Conservation (phyloP, 2,797 vertebrate genomes). For the Protonibea diacanthus region DNA sequence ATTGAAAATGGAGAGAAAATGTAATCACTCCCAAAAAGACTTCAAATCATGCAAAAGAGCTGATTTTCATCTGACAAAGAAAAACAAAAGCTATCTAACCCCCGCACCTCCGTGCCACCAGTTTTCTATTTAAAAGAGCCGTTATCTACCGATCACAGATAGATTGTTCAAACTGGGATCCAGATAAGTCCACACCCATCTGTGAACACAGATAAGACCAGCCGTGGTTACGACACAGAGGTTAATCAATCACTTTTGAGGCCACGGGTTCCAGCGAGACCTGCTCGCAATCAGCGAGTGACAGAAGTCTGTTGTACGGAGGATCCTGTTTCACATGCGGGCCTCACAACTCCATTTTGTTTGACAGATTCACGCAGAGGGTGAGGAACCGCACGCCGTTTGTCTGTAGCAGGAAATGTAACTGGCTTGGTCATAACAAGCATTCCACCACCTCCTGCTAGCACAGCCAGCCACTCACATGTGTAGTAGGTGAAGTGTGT, state of each 20-base stretch:
- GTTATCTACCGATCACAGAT: slow-evolving; percentile 24
- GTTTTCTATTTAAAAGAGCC: background rate
- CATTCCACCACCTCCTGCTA: slow-evolving; percentile 40
- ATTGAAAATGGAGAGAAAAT: slow-evolving; percentile 20
- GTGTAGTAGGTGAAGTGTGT: slow-evolving; percentile 2
- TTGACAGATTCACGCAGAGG: slow-evolving; percentile 63
- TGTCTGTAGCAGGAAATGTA: slow-evolving; percentile 77
- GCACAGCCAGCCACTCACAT: slow-evolving; percentile 23
- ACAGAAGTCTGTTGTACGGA: slow-evolving; percentile 31
- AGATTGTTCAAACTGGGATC: slow-evolving; percentile 48
- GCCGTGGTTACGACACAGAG: slow-evolving; percentile 44
- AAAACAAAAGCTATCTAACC: background rate
- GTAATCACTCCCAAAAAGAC: background rate
- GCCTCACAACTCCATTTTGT: slow-evolving; percentile 56
- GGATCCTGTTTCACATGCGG: slow-evolving; percentile 71
- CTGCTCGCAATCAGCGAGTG: slow-evolving; percentile 46
- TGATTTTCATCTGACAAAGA: slow-evolving; percentile 17
- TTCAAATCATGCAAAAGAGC: background rate
- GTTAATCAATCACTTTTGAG: slow-evolving; percentile 78
- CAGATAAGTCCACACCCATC: slow-evolving; percentile 51
- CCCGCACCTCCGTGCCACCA: background rate
- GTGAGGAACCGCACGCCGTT: slow-evolving; percentile 68
- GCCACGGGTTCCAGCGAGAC: slow-evolving; percentile 37
- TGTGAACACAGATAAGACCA: slow-evolving; percentile 59
- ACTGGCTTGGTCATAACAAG: slow-evolving; percentile 61